Conservation (phyloP, 2,113 vertebrate species). For the Oceanodroma tethys region DNA sequence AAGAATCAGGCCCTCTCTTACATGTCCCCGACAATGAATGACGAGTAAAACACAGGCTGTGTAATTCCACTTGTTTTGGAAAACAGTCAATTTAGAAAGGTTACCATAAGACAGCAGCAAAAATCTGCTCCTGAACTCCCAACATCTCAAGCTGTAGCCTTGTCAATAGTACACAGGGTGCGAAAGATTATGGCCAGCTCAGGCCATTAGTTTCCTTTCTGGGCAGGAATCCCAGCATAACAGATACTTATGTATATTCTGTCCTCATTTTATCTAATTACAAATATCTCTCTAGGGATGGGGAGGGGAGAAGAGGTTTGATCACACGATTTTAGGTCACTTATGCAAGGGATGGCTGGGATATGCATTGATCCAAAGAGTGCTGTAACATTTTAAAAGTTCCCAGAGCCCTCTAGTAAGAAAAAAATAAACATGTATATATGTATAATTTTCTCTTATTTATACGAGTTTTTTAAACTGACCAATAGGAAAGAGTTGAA, state of each 20-base stretch:
- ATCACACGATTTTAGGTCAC: conserved; percentile 73
- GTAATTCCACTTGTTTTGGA: conserved; percentile 24
- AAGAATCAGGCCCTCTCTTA: not conserved
- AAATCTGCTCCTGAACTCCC: conserved; percentile 9
- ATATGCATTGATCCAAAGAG: conserved; percentile 47
- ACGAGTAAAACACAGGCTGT: conserved; percentile 4
- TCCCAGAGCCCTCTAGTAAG: not conserved
- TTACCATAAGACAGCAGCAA: not conserved
- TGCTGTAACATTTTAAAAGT: conserved; percentile 23
- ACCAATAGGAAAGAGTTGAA: not conserved
- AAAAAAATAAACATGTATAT: not conserved
- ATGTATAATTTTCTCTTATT: not conserved
- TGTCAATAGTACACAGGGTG: conserved; percentile 49
- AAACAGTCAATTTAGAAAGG: conserved; percentile 47
- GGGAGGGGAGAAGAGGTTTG: conserved; percentile 65
- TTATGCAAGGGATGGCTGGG: conserved; percentile 42
- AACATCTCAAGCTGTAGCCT: not conserved
- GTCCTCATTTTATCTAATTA: conserved; percentile 79
- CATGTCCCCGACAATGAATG: not conserved
- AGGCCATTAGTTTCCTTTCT: conserved; percentile 67
- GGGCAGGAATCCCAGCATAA: conserved; percentile 75
- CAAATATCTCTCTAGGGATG: conserved; percentile 66
- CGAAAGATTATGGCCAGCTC: conserved; percentile 53
- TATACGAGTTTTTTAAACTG: not conserved
- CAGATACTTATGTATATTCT: conserved; percentile 77